phyloP scores from a whole-genome alignment of 2,113 vertebrate species.

The Rattus norvegicus region GRCr8 NC_086020.1:64150001-64150500 shows the following conservation, averaged over 20 bases:
- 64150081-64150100: no score
- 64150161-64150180: background rate
- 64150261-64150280: background rate
- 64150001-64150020: background rate
- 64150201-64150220: background rate
- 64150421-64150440: background rate
- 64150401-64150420: background rate
- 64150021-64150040: background rate
- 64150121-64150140: background rate
- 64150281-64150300: background rate
- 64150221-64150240: background rate
- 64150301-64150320: background rate
- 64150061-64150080: background rate
- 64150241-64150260: background rate
- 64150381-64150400: background rate
- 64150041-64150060: background rate
- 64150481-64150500: slow-evolving; percentile 19
- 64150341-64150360: background rate
- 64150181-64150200: background rate
- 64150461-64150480: slow-evolving; percentile 12
- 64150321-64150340: no score
- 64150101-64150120: background rate
- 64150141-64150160: background rate
- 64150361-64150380: background rate
- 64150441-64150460: slow-evolving; percentile 9